Percentiles rank a stretch among this genome's conserved stretches.
Conservation (phyloP, 2,113 vertebrate genomes). For the Anthoscopus minutus region DNA sequence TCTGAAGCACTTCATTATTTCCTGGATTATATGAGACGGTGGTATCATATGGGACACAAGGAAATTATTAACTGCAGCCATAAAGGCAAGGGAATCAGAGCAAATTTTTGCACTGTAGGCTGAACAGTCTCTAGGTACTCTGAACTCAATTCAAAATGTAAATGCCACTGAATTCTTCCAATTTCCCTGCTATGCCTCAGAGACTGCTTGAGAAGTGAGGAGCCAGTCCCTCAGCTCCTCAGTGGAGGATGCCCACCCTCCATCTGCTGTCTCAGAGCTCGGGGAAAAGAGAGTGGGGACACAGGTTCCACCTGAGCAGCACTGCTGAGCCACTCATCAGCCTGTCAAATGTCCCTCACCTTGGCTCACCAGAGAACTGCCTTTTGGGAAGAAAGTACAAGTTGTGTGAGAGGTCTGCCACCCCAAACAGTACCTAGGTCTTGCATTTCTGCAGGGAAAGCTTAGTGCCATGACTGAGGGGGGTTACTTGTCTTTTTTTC, state of each 20-base stretch:
- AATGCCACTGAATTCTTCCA: background rate
- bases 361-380: background rate
- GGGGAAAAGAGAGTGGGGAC: fast-evolving
- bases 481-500: background rate
- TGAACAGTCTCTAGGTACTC: background rate
- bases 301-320: background rate
- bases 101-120: background rate
- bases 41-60: background rate
- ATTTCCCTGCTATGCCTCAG: background rate
- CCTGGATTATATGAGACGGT: background rate
- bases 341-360: background rate
- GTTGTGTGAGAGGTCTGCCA: background rate
- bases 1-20: background rate
- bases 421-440: background rate
- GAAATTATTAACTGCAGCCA: background rate
- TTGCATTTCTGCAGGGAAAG: background rate
- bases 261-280: fast-evolving
- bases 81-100: background rate
- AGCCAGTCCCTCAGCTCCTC: background rate
- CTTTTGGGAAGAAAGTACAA: background rate
- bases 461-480: background rate
- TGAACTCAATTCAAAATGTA: background rate
- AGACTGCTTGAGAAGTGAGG: fast-evolving
- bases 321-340: background rate
- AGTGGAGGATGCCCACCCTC: background rate